phyloP scores from a whole-genome alignment of 1,140 invertebrate genomes.

The Phocides pigmalion region DNA sequence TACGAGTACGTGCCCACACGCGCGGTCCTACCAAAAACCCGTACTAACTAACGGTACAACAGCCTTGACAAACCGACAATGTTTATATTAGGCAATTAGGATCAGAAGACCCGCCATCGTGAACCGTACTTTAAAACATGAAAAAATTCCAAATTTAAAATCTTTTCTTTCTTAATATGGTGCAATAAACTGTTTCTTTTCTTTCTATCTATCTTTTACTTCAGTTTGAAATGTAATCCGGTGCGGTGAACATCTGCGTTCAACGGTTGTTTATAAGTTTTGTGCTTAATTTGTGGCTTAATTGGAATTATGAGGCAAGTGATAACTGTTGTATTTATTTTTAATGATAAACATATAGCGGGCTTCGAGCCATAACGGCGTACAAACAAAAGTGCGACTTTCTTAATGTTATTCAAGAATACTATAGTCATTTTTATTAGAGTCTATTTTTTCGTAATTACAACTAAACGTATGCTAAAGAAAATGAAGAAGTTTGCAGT shows the following conservation, averaged over 20 bases:
- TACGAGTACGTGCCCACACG: conserved; percentile 18
- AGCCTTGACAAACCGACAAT: conserved; percentile 45
- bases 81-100: conserved; percentile 65
- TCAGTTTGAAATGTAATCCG: conserved; percentile 9
- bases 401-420: too few species aligned
- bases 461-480: too few species aligned
- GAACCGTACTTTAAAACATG: conserved; percentile 3
- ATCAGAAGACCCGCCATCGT: conserved; percentile 18
- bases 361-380: too few species aligned
- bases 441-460: too few species aligned
- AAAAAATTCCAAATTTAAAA: not conserved
- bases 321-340: conserved; percentile 12
- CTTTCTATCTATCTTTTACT: conserved; percentile 8
- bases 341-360: not conserved
- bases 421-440: too few species aligned
- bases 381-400: too few species aligned
- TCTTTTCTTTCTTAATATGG: not conserved
- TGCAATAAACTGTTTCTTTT: conserved; percentile 13
- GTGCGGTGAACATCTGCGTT: conserved; percentile 6
- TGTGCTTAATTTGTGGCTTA: conserved; percentile 17
- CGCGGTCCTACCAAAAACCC: conserved; percentile 45
- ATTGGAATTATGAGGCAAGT: conserved; percentile 31
- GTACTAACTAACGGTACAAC: conserved; percentile 50
- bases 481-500: too few species aligned
- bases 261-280: conserved; percentile 25